Evolutionary conservation across 30 jellyfish, hydroid and myxozoan species (phyloP), one percentile per base, ranked within the genome.

Genomic region (Turritopsis dohrnii): DNA sequence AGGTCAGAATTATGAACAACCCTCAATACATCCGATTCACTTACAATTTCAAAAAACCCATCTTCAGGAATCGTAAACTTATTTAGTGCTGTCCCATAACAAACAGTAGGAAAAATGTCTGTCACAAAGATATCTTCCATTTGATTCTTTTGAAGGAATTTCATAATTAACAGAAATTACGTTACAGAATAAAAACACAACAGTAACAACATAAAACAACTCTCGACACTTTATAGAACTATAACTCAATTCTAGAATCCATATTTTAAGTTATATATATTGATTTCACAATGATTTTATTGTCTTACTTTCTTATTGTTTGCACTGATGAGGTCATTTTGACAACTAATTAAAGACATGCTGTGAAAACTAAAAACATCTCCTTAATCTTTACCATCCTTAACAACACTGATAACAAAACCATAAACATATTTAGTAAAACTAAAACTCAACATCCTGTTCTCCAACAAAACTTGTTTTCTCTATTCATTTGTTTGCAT

Each of bases 1-100:
- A 23, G 9, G 77, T 1, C 30, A 27, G 77, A n/a, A n/a, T 23
- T 69, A 7, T 19, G 28, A 23, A 7, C 30, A 69, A 69, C 30
- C 30, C 28, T 27, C 28, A 27, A 69, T 69, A n/a, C 77, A n/a
- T 23, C 31, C 77, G 77, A 8, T n/a, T n/a, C 30, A 69, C 22
- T 69, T 9, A 69, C 77, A 75, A 79, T 79, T 21, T 79, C 85
- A 79, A 8, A 79, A 79, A 28, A 79, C 7, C 85, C 85, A 79
- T 79, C 79, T 1, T 79, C 85, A 21, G 85, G 85, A 8, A 79
- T 29, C 18, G 23, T 79, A 79, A 18, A 31, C 16, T 21, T 4
- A 26, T 74, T 52, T 24, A 74, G 53, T 23, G 18, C 65, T 1
- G 28, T 69, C 31, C 77, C 30, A n/a, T 23, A 69, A 52, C 83